Conservation (phyloP, 2,888 invertebrate species). For the Drosophila ustulata region DNA sequence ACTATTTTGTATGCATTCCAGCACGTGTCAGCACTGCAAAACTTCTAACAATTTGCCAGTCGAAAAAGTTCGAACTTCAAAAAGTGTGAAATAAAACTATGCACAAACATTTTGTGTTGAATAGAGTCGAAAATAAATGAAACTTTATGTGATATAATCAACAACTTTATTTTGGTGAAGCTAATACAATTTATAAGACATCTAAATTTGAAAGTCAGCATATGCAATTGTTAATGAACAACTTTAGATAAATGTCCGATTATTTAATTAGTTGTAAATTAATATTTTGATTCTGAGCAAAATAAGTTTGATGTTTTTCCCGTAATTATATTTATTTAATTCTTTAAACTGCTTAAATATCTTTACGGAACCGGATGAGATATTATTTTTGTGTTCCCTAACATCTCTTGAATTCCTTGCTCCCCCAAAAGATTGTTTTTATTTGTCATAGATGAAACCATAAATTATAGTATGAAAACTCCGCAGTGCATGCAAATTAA, state of each 20-base stretch:
- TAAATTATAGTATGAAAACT: not conserved
- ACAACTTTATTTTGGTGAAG: not conserved
- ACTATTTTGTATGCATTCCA: not conserved
- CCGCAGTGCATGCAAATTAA: conserved; percentile 2
- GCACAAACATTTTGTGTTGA: not conserved
- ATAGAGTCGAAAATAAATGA: not conserved
- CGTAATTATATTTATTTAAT: too few relatives aligned
- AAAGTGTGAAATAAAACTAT: not conserved
- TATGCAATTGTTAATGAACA: not conserved
- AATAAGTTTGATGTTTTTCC: too few relatives aligned
- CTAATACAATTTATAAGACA: not conserved
- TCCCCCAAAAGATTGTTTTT: not conserved
- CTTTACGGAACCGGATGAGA: too few relatives aligned
- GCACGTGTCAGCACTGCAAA: not conserved
- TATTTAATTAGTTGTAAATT: not conserved
- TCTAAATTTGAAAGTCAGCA: too few relatives aligned
- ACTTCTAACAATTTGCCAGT: not conserved
- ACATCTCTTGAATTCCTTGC: not conserved
- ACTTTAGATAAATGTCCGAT: too few relatives aligned
- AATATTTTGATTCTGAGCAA: too few relatives aligned
- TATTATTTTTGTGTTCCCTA: too few relatives aligned
- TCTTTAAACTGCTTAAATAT: too few relatives aligned
- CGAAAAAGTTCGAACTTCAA: not conserved
- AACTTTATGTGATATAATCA: not conserved
- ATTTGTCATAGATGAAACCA: not conserved